Evolutionary conservation across 2,113 vertebrate genomes (phyloP).

Genomic region (Saccopteryx bilineata): DNA sequence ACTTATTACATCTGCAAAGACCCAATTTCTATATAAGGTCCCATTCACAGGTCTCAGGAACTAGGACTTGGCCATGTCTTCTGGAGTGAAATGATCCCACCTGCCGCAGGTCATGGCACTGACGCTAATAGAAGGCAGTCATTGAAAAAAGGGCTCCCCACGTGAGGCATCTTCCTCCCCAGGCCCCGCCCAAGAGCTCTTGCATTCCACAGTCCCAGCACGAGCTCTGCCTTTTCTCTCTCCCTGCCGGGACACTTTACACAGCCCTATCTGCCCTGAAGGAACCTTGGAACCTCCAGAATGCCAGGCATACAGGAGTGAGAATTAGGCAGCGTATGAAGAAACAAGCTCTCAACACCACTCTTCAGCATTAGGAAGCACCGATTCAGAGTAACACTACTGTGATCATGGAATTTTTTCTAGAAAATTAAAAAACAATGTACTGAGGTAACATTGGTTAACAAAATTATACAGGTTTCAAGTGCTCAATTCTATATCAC

Average conservation of each 20-base stretch:
- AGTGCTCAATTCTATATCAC: no score
- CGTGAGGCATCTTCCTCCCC: accelerated
- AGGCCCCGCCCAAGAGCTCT: accelerated
- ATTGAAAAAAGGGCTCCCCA: neutral
- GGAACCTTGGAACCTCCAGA: accelerated
- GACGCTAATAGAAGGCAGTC: accelerated
- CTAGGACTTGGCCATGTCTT: accelerated
- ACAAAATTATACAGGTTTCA: no score
- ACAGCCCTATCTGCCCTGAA: neutral
- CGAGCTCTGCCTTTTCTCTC: neutral
- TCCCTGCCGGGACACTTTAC: accelerated
- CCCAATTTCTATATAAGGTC: neutral
- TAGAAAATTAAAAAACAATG: neutral
- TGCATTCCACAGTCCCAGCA: accelerated
- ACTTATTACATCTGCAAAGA: neutral
- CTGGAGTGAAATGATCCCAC: accelerated
- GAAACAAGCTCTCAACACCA: accelerated
- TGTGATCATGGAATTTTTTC: accelerated
- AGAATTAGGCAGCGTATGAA: accelerated
- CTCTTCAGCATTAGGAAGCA: accelerated
- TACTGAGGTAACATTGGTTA: no score
- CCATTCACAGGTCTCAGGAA: no score
- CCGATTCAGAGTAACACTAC: accelerated
- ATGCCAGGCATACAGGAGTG: accelerated
- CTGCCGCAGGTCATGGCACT: accelerated